A percentile compares a stretch with the other conserved stretches of the same genome.
phyloP scores from a whole-genome alignment of 2,113 vertebrate species.

The Bostrychus sinensis region DNA sequence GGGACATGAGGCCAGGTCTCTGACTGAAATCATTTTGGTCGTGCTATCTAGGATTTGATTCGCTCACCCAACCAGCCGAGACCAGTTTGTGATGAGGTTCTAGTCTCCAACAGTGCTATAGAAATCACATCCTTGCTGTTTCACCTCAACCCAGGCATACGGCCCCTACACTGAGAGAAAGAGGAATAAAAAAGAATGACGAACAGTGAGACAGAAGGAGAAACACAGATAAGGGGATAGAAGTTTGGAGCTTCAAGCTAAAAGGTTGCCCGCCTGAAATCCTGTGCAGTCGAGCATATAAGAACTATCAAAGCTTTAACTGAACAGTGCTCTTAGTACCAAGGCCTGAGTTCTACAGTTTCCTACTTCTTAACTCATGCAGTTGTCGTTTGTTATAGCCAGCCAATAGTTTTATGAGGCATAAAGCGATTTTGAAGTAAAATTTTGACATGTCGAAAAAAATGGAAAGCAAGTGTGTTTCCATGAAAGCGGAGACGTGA shows the following conservation, averaged over 20 bases:
- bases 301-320: constrained; percentile 63
- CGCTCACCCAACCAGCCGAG: constrained; percentile 64
- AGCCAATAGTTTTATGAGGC: constrained; percentile 3
- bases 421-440: background rate
- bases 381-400: constrained; percentile 27
- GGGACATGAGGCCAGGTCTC: constrained; percentile 54
- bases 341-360: constrained; percentile 12
- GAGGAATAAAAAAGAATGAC: constrained; percentile 35
- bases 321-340: constrained; percentile 8
- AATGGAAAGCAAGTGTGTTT: background rate
- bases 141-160: constrained; percentile 61
- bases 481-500: background rate
- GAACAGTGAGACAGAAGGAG: constrained; percentile 31
- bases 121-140: constrained; percentile 72
- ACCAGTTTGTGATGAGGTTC: constrained; percentile 71
- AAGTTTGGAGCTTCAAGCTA: constrained; percentile 50
- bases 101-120: constrained; percentile 69
- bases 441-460: background rate
- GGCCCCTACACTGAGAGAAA: constrained; percentile 29
- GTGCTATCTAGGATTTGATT: constrained; percentile 67
- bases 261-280: constrained; percentile 59
- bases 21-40: constrained; percentile 63
- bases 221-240: constrained; percentile 40
- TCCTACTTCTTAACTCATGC: constrained; percentile 10
- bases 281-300: constrained; percentile 60